Percentiles rank a stretch among this genome's conserved stretches.
phyloP scores from a whole-genome alignment of 1,140 invertebrate genomes.

The Cecropterus lyciades region DNA sequence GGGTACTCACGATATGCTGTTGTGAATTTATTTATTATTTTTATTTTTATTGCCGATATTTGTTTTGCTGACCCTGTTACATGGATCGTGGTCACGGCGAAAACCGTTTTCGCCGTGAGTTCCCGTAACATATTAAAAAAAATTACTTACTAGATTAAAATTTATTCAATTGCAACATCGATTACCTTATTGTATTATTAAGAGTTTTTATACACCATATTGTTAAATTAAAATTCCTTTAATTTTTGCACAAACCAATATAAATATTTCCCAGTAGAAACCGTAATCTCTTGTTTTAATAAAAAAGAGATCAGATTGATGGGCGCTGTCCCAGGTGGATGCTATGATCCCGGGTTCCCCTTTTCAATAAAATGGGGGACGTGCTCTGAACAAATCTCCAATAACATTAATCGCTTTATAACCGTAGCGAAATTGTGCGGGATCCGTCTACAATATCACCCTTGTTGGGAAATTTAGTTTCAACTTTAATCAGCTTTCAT shows the following conservation, averaged over 20 bases:
- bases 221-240: neutral
- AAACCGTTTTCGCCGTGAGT: too few relatives aligned
- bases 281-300: constrained; percentile 9
- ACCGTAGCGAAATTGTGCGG: constrained; percentile 25
- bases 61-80: too few relatives aligned
- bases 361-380: constrained; percentile 24
- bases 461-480: constrained; percentile 16
- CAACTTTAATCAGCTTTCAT: constrained; percentile 24
- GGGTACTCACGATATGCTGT: too few relatives aligned
- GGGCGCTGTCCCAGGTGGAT: constrained; percentile 13
- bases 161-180: too few relatives aligned
- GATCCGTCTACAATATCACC: constrained; percentile 12
- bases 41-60: too few relatives aligned
- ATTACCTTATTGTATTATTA: too few relatives aligned
- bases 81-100: too few relatives aligned
- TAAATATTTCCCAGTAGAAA: neutral
- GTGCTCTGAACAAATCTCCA: constrained; percentile 12
- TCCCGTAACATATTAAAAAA: too few relatives aligned
- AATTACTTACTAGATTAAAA: too few relatives aligned
- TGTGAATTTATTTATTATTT: too few relatives aligned
- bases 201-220: neutral
- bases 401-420: constrained; percentile 38
- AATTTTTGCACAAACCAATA: neutral
- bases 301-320: constrained; percentile 20
- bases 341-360: constrained; percentile 14